Base-by-base conservation (phyloP, 2,797 vertebrate species). In the Netta rufina region DNA sequence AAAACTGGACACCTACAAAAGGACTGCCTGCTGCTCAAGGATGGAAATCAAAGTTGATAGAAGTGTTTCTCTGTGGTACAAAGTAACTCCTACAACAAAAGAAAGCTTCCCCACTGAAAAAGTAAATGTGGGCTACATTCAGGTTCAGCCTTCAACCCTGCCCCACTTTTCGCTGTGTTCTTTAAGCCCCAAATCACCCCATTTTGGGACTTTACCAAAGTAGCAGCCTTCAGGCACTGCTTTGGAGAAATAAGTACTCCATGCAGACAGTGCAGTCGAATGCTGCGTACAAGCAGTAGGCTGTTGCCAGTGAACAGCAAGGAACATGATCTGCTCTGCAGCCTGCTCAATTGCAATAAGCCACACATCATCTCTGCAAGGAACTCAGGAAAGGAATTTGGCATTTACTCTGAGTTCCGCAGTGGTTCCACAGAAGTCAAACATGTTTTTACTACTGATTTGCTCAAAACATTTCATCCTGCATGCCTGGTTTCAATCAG, bases 211-310 rank as follows among this genome's bases (percentile, higher is more conserved):
- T 72, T 25, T 27, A 73, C 38, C 38, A 79, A 9, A 62, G 13
- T 32, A 8, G 8, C 70, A 41, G 27, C 17, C 36, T 49, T 39
- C 20, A 6, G 10, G 39, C n/a, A 17, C 30, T 39, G 19, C 10
- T 56, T 33, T 56, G 27, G 36, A 77, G 14, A 16, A 78, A 6
- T 21, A 74, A 57, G 51, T 13, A 76, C 20, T 30, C n/a, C 73
- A 15, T 11, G n/a, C 33, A 84, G 62, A 39, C 18, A 75, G 20
- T 36, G 67, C 1, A 10, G 71, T 36, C 33, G 39, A 39, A 75
- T 15, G 21, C 4, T 61, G 14, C 0, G 0, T 8, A 53, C 38
- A 76, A 67, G 13, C 9, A 27, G 45, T 4, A 33, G 33, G 27
- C 19, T 56, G 13, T 36, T 84, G 53, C 39, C 13, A 38, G 28